Evolutionary conservation across 2,797 vertebrate species (phyloP).

Genomic region (Dermochelys coriacea): DNA sequence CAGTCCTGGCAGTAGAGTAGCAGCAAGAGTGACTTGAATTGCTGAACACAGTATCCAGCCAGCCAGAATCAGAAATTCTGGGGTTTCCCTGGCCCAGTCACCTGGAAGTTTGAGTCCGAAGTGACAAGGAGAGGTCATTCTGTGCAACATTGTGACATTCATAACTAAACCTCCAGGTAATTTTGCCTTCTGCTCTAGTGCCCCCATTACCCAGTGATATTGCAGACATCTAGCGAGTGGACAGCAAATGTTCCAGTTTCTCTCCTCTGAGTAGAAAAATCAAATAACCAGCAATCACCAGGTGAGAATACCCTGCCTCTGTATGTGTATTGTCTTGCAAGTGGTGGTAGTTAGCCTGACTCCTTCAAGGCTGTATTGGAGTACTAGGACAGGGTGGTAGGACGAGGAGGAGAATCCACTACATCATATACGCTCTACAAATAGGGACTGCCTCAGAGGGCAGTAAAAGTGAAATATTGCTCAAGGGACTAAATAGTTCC

Average conservation of each 20-base stretch:
- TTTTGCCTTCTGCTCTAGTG: rapidly evolving
- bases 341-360: neutral
- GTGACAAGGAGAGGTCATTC: rapidly evolving
- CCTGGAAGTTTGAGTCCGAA: neutral
- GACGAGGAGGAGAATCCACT: neutral
- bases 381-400: neutral
- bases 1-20: neutral
- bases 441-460: neutral
- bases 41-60: neutral
- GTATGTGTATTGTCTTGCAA: rapidly evolving
- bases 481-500: neutral
- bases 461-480: neutral
- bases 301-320: neutral
- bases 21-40: neutral
- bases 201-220: neutral
- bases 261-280: neutral
- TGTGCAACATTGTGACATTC: no score
- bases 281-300: neutral
- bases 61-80: neutral
- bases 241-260: neutral
- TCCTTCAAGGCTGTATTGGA: neutral
- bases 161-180: neutral
- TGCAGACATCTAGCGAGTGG: rapidly evolving
- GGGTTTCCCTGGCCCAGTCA: neutral
- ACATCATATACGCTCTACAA: rapidly evolving